Percentiles rank a stretch among this genome's conserved stretches.
These are phyloP conservation scores for Xiphias gladius DNA, from an alignment of 2,113 vertebrate species.

Conservation along the genomic window DNA sequence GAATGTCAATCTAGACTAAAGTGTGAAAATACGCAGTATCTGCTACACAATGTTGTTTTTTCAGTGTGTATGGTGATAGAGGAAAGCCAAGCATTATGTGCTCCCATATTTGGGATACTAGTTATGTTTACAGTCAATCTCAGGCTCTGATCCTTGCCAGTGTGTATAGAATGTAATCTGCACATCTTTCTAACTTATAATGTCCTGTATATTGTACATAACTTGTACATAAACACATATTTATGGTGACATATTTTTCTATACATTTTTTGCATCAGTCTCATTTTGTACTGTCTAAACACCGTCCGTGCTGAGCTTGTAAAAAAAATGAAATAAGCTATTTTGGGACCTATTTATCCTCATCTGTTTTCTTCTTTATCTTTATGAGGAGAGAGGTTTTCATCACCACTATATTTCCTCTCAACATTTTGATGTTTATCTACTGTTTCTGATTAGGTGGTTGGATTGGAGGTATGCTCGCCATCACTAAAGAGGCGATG, in stretches of 20 bases:
- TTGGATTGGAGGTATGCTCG: too few relatives aligned
- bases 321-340: slow-evolving; percentile 23
- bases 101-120: slow-evolving; percentile 77
- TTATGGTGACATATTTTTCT: slow-evolving; percentile 65
- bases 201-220: slow-evolving; percentile 50
- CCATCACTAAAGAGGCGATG: too few relatives aligned
- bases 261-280: slow-evolving; percentile 38
- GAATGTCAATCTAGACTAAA: background rate
- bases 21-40: background rate
- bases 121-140: slow-evolving; percentile 60
- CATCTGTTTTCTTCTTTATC: background rate
- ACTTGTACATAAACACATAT: slow-evolving; percentile 70
- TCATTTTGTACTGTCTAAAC: slow-evolving; percentile 33
- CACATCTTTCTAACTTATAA: slow-evolving; percentile 71
- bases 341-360: slow-evolving; percentile 1
- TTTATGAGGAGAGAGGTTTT: background rate
- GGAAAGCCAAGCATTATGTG: background rate
- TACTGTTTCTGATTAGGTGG: background rate
- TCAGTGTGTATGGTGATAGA: background rate
- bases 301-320: slow-evolving; percentile 20
- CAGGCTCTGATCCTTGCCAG: slow-evolving; percentile 59
- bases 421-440: slow-evolving; percentile 29
- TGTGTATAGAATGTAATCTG: slow-evolving; percentile 58
- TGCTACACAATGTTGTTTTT: background rate
- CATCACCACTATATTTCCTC: background rate